Percentiles rank a stretch among this genome's conserved stretches.
phyloP scores from a whole-genome alignment of 2,797 vertebrate species.

The Danio jaintianensis region DNA sequence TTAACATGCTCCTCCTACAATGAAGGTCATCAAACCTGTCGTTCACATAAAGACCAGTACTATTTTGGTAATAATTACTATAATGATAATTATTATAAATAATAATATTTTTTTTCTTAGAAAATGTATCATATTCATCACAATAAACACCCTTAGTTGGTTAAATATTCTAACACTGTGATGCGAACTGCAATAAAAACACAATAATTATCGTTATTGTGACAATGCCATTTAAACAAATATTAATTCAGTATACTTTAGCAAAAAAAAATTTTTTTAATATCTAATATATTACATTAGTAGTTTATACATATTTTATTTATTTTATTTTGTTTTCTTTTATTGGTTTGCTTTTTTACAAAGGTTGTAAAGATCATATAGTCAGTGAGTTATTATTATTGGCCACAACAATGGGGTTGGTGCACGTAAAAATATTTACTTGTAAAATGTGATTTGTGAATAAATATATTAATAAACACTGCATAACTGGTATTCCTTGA shows the following conservation, averaged over 20 bases:
- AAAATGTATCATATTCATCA: too few relatives aligned
- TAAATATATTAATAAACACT: background rate
- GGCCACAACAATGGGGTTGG: too few relatives aligned
- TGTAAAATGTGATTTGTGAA: background rate
- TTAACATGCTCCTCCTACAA: conserved; percentile 66
- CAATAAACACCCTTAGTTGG: conserved; percentile 10
- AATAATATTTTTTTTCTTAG: too few relatives aligned
- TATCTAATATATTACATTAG: too few relatives aligned
- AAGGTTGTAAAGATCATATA: background rate
- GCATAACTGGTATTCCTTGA: background rate
- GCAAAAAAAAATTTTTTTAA: too few relatives aligned
- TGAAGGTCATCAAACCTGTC: conserved; percentile 68
- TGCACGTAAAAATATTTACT: background rate
- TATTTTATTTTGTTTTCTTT: background rate
- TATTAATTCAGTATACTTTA: conserved; percentile 49
- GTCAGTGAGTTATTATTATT: too few relatives aligned
- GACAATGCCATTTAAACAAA: conserved; percentile 29
- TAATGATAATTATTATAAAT: too few relatives aligned
- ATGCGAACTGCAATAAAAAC: conserved; percentile 4
- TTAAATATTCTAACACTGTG: conserved; percentile 29
- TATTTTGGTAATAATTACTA: too few relatives aligned
- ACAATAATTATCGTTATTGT: background rate
- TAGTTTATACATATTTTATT: background rate
- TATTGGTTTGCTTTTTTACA: too few relatives aligned
- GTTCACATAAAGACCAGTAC: conserved; percentile 51